Conservation (phyloP, 1,140 invertebrate species). For the Tetramorium alpestre region DNA sequence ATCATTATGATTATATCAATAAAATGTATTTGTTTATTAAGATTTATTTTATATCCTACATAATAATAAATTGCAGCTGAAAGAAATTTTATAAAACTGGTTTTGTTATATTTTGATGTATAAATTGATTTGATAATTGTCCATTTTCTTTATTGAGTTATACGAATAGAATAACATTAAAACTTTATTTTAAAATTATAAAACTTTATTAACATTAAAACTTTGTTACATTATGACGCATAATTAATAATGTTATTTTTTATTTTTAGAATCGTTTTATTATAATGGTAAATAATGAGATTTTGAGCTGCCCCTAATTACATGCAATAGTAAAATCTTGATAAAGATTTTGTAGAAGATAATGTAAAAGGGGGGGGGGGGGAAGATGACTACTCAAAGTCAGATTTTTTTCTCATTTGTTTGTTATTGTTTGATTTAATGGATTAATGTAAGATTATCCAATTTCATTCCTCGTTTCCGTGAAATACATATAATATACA, state of each 20-base stretch:
- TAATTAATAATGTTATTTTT: neutral
- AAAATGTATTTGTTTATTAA: neutral
- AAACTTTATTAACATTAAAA: conserved; percentile 6
- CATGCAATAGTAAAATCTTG: neutral
- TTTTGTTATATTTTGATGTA: neutral
- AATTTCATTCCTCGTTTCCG: neutral
- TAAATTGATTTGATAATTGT: neutral
- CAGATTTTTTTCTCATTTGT: neutral
- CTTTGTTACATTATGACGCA: neutral
- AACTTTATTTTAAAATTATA: neutral
- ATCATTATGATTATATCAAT: neutral
- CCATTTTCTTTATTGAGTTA: neutral
- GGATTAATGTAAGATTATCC: neutral
- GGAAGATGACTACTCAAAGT: neutral
- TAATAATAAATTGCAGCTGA: neutral
- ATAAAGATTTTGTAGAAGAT: neutral
- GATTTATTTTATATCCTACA: neutral
- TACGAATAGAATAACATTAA: neutral
- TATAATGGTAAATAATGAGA: neutral
- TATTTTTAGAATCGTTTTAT: neutral
- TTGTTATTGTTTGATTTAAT: neutral
- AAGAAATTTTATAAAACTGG: neutral
- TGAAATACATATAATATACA: neutral
- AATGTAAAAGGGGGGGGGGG: too few species aligned
- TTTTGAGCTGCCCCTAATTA: neutral